Percentiles rank a stretch among this genome's conserved stretches.
phyloP scores from a whole-genome alignment of 2,888 invertebrate genomes.

The Meandrusa payeni region DNA sequence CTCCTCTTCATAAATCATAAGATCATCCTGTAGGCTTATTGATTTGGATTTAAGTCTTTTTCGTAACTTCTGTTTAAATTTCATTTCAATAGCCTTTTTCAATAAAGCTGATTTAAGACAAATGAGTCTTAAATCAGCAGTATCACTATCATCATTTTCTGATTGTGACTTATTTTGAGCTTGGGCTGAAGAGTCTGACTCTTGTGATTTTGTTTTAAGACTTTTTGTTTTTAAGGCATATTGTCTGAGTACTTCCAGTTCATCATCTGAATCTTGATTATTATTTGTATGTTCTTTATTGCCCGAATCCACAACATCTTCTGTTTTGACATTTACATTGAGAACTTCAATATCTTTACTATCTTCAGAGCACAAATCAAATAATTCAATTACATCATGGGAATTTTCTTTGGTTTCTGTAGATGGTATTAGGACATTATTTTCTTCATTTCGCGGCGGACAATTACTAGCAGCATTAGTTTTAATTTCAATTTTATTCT shows the following conservation, averaged over 20 bases:
- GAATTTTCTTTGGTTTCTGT: constrained; percentile 24
- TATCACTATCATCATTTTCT: constrained; percentile 82
- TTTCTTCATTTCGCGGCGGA: constrained; percentile 4
- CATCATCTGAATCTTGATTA: constrained; percentile 66
- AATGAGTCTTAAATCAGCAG: constrained; percentile 82
- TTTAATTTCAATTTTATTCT: constrained; percentile 22
- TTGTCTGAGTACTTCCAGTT: constrained; percentile 65
- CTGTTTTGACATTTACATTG: constrained; percentile 25
- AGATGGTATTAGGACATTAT: constrained; percentile 23
- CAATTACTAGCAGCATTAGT: constrained; percentile 27
- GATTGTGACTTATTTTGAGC: constrained; percentile 40
- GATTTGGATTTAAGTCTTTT: constrained; percentile 57
- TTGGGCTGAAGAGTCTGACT: constrained; percentile 27
- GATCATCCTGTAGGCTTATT: constrained; percentile 50
- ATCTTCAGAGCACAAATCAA: constrained; percentile 47
- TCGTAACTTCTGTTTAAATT: constrained; percentile 64
- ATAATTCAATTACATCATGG: constrained; percentile 33
- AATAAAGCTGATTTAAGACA: constrained; percentile 85
- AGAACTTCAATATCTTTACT: constrained; percentile 27
- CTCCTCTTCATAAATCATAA: constrained; percentile 39
- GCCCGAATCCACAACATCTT: constrained; percentile 39
- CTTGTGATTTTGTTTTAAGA: constrained; percentile 39
- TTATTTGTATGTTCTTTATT: constrained; percentile 29
- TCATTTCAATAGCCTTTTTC: constrained; percentile 83
- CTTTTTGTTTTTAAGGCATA: constrained; percentile 69